Conservation (phyloP, 2,888 invertebrate genomes). For the Ptilodon capucinus region DNA sequence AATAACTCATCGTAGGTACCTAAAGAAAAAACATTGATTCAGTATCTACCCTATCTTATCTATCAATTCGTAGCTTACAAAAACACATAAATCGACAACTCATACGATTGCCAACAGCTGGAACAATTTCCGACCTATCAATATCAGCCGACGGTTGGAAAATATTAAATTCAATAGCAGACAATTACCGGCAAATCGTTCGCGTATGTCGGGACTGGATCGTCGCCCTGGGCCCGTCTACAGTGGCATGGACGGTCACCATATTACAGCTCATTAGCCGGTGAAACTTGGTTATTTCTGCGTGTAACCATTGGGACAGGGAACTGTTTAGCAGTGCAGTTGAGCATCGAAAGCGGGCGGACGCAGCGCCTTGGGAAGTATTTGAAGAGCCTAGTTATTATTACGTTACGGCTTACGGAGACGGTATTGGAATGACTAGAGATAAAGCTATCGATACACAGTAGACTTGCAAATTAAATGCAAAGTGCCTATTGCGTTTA, state of each 20-base stretch:
- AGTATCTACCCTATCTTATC: too few species aligned
- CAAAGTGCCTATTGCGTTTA: too few species aligned
- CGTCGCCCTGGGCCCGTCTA: constrained; percentile 32
- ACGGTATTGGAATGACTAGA: too few species aligned
- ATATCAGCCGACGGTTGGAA: constrained; percentile 15
- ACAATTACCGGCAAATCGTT: constrained; percentile 47
- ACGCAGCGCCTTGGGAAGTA: constrained; percentile 6
- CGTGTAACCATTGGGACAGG: constrained; percentile 23
- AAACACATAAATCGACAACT: too few species aligned
- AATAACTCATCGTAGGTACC: too few species aligned
- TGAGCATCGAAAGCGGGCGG: constrained; percentile 11
- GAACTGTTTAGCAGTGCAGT: constrained; percentile 13
- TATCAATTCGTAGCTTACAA: too few species aligned
- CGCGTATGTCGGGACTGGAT: constrained; percentile 23
- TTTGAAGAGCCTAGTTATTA: not conserved
- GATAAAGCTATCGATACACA: too few species aligned
- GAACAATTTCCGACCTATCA: not conserved
- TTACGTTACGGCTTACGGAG: not conserved
- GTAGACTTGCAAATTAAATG: too few species aligned
- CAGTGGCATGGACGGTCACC: constrained; percentile 39
- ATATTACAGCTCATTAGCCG: constrained; percentile 59
- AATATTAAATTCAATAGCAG: constrained; percentile 47
- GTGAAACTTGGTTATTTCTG: constrained; percentile 60
- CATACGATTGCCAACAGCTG: too few species aligned
- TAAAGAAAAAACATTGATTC: too few species aligned